Conservation (phyloP, 2,797 vertebrate species). For the Gymnothorax reevesii region DNA sequence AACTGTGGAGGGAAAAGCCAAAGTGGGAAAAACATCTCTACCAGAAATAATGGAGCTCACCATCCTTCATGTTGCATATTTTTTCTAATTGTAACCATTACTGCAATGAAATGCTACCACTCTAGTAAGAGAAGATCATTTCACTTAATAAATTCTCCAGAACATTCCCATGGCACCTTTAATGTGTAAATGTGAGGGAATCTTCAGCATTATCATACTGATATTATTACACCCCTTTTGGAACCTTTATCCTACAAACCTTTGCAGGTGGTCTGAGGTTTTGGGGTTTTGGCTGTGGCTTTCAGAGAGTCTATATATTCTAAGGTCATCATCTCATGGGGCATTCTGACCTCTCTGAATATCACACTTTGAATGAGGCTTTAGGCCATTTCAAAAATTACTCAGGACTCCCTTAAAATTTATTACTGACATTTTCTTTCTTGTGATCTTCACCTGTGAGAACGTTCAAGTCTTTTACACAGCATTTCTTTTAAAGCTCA, state of each 20-base stretch:
- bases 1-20: too few relatives aligned
- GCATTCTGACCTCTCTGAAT: constrained; percentile 29
- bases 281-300: too few relatives aligned
- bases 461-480: background rate
- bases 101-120: too few relatives aligned
- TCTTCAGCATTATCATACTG: constrained; percentile 53
- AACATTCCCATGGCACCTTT: constrained; percentile 70
- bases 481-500: background rate
- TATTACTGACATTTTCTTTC: background rate
- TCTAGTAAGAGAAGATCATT: too few relatives aligned
- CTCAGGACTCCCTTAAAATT: background rate
- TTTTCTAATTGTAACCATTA: too few relatives aligned
- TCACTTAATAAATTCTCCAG: constrained; percentile 33
- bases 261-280: constrained; percentile 44
- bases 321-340: background rate
- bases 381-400: constrained; percentile 8
- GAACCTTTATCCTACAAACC: constrained; percentile 40
- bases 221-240: constrained; percentile 42
- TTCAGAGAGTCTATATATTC: background rate
- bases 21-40: too few relatives aligned
- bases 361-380: constrained; percentile 15
- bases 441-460: background rate
- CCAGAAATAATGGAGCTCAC: too few relatives aligned
- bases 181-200: constrained; percentile 70
- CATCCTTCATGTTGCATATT: too few relatives aligned